These are phyloP conservation scores for Brachypalpus laphriformis DNA, from an alignment of 2,888 invertebrate genomes.

Conservation along the genomic window DNA sequence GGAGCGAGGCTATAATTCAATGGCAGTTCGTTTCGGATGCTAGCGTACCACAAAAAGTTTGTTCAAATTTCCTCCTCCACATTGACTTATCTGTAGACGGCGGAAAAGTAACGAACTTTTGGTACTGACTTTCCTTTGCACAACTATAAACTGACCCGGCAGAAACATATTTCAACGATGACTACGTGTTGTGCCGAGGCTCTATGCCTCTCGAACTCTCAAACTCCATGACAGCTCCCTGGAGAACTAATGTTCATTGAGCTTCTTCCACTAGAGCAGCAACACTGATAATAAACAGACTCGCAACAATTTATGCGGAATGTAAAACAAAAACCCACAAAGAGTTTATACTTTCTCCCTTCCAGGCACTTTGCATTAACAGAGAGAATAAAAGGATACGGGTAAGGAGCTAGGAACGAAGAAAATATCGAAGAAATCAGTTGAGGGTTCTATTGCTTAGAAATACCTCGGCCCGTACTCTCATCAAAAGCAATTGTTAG, in stretches of 20 bases:
- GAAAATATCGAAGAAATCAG: constrained; percentile 27
- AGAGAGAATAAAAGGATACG: not conserved
- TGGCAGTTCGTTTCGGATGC: constrained; percentile 19
- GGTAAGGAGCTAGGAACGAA: constrained; percentile 1
- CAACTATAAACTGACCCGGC: not conserved
- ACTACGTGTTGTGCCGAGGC: constrained; percentile 55
- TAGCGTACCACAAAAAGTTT: constrained; percentile 14
- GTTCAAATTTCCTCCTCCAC: constrained; percentile 68
- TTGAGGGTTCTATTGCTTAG: constrained; percentile 26
- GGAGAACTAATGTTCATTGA: constrained; percentile 50
- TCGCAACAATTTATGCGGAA: constrained; percentile 58
- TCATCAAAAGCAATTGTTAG: constrained; percentile 66
- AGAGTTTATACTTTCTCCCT: constrained; percentile 46
- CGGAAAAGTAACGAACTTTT: constrained; percentile 24
- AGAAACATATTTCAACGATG: constrained; percentile 48
- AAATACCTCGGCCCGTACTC: constrained; percentile 7
- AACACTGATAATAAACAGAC: constrained; percentile 65
- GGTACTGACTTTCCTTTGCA: constrained; percentile 22
- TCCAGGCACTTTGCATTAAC: constrained; percentile 43
- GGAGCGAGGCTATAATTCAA: constrained; percentile 3
- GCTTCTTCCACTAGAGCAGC: constrained; percentile 32
- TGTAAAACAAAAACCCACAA: constrained; percentile 50
- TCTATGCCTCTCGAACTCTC: constrained; percentile 44
- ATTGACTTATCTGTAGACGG: constrained; percentile 4
- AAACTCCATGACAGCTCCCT: constrained; percentile 59